These are phyloP conservation scores for Anolis apletophallus DNA, from an alignment of 2,797 vertebrate species.

Conservation along the genomic window DNA sequence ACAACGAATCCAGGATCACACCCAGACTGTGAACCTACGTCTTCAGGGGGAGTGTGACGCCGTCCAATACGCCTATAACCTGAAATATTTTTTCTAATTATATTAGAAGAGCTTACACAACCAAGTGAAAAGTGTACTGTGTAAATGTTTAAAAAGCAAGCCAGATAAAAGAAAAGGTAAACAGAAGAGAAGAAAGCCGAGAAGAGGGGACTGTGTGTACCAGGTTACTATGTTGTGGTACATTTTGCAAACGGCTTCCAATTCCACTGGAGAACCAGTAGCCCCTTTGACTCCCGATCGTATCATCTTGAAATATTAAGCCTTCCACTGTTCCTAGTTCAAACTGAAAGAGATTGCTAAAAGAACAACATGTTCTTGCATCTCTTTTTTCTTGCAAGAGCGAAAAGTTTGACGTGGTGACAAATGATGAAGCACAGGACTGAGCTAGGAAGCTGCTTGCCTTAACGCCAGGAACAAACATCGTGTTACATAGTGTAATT, in stretches of 20 bases:
- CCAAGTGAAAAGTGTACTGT: neutral
- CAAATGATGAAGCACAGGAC: conserved; percentile 10
- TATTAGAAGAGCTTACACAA: neutral
- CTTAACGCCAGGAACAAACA: conserved; percentile 1
- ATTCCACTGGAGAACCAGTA: neutral
- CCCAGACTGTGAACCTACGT: too few species aligned
- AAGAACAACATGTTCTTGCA: conserved; percentile 12
- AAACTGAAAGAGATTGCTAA: neutral
- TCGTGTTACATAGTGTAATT: too few species aligned
- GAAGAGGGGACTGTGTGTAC: neutral
- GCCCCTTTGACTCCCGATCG: neutral
- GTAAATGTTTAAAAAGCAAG: neutral
- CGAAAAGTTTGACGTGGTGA: conserved; percentile 16
- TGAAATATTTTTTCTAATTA: neutral
- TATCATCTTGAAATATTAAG: neutral
- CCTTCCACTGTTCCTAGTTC: neutral
- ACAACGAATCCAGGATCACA: too few species aligned
- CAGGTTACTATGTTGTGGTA: neutral
- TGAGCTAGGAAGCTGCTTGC: neutral
- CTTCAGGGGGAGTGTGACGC: too few species aligned
- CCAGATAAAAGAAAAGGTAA: neutral
- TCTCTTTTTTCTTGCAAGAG: neutral
- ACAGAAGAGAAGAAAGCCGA: too few species aligned
- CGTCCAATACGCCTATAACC: too few species aligned
- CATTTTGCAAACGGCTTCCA: neutral